phyloP scores from a whole-genome alignment of 1,140 invertebrate species.

The Macrobrachium nipponense region DNA sequence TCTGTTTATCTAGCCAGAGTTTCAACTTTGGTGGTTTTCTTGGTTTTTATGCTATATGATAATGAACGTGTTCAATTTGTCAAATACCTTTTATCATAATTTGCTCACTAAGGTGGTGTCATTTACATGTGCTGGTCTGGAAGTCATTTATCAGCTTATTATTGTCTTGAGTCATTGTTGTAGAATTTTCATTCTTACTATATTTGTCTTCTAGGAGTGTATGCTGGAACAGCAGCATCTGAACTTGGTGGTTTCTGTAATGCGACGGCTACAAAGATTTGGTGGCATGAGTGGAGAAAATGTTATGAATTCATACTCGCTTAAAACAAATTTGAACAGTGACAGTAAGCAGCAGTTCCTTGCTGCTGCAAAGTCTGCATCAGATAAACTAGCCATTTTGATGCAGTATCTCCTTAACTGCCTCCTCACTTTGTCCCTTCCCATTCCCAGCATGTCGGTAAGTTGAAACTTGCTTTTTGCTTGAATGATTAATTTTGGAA shows the following conservation, averaged over 20 bases:
- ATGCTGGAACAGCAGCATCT: slow-evolving; percentile 83
- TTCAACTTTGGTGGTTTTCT: no score
- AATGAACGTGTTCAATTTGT: no score
- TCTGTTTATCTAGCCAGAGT: no score
- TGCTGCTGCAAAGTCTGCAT: slow-evolving; percentile 31
- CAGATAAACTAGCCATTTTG: slow-evolving; percentile 52
- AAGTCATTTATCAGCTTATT: neutral
- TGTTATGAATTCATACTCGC: slow-evolving; percentile 66
- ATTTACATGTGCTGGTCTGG: no score
- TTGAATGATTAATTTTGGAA: neutral
- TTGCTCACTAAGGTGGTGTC: no score
- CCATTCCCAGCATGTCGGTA: slow-evolving; percentile 45
- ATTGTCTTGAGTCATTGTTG: slow-evolving; percentile 3
- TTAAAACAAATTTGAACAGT: slow-evolving; percentile 1
- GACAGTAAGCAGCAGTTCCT: slow-evolving; percentile 27
- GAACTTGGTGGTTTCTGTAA: slow-evolving; percentile 80
- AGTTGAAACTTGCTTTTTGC: neutral
- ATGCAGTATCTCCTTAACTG: slow-evolving; percentile 71
- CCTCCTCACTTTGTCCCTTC: slow-evolving; percentile 66
- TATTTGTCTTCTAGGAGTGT: slow-evolving; percentile 74
- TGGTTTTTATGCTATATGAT: no score
- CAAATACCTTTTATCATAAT: no score
- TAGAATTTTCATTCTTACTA: slow-evolving; percentile 39
- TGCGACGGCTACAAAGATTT: slow-evolving; percentile 75
- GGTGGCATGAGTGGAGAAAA: slow-evolving; percentile 57